These are phyloP conservation scores for Bubalus kerabau DNA, from an alignment of 2,113 vertebrate species.

Conservation along the genomic window DNA sequence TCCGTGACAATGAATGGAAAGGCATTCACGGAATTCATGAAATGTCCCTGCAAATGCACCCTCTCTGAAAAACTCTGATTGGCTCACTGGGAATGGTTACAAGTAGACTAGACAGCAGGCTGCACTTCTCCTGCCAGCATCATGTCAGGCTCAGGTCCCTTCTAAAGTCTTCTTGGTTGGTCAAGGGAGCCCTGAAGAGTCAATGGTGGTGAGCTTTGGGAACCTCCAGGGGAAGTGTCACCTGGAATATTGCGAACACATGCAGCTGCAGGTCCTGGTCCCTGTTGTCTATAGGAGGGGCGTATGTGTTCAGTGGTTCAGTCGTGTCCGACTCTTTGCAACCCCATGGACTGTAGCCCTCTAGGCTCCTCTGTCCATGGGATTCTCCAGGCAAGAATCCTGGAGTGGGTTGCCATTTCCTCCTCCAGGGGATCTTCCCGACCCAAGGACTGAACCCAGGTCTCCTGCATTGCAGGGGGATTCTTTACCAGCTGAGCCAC, in stretches of 20 bases:
- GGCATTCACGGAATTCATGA: not conserved
- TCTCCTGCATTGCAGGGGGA: not conserved
- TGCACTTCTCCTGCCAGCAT: not conserved
- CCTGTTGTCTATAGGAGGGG: no score
- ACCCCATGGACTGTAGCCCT: not conserved
- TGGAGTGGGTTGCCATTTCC: not conserved
- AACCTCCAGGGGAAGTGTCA: not conserved
- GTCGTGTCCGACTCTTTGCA: fast-evolving
- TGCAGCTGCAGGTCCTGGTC: no score
- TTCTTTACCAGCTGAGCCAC: not conserved
- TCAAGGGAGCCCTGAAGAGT: not conserved
- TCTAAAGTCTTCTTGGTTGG: not conserved
- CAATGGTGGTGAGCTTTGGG: not conserved
- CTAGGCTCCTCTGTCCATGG: not conserved
- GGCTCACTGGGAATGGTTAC: not conserved
- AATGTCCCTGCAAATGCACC: not conserved
- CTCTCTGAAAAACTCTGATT: not conserved
- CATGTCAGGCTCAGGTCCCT: fast-evolving
- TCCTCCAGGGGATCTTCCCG: not conserved
- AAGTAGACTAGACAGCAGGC: not conserved
- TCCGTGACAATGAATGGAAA: not conserved
- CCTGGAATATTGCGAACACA: fast-evolving
- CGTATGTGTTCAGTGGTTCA: not conserved
- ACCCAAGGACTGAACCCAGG: not conserved
- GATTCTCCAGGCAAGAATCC: not conserved